Evolutionary conservation across 1,140 invertebrate genomes (phyloP).

Genomic region (Leptinotarsa texana): DNA sequence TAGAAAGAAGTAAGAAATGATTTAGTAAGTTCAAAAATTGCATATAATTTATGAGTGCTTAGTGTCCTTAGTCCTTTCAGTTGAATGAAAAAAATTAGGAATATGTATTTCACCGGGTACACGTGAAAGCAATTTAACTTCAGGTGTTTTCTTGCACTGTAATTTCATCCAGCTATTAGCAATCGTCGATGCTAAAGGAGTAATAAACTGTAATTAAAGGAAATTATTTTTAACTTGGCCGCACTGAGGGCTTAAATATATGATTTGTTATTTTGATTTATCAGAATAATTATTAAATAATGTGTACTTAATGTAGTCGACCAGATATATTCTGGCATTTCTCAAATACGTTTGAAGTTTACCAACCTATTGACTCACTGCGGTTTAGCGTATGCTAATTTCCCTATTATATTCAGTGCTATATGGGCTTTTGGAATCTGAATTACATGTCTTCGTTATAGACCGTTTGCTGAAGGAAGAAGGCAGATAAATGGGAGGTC

Average conservation of each 20-base stretch:
- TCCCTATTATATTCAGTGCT: slow-evolving; percentile 56
- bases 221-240: slow-evolving; percentile 53
- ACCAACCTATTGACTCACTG: slow-evolving; percentile 30
- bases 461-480: slow-evolving; percentile 27
- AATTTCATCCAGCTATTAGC: slow-evolving; percentile 16
- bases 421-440: slow-evolving; percentile 42
- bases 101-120: not conserved
- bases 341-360: slow-evolving; percentile 15
- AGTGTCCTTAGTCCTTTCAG: too few relatives aligned
- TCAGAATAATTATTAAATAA: slow-evolving; percentile 57
- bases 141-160: slow-evolving; percentile 13
- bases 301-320: slow-evolving; percentile 51
- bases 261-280: slow-evolving; percentile 57
- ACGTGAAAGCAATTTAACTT: not conserved
- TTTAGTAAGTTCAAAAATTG: too few relatives aligned
- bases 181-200: slow-evolving; percentile 10
- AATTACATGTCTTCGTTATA: slow-evolving; percentile 6
- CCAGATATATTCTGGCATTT: slow-evolving; percentile 21
- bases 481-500: slow-evolving; percentile 30
- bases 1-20: too few relatives aligned
- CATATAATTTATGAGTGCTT: too few relatives aligned
- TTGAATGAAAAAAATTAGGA: not conserved
- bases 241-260: slow-evolving; percentile 50
- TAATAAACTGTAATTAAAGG: slow-evolving; percentile 56
- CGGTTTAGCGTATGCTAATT: slow-evolving; percentile 53